Base-by-base conservation (phyloP, 2,888 invertebrate species). In the Aplocera efformata region DNA sequence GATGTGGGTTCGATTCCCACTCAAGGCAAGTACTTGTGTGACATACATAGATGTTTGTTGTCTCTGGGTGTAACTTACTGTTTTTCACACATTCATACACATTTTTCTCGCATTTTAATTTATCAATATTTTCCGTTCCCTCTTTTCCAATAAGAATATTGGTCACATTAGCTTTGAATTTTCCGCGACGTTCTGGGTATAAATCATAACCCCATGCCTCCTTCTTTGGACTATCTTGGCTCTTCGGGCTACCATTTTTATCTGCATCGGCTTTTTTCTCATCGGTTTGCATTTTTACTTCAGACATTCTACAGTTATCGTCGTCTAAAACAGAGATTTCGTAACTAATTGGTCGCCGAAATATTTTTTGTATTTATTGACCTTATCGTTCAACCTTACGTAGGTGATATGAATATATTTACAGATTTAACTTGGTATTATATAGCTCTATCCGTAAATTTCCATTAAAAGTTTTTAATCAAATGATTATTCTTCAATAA, bases 141-240 rank as follows among this genome's bases (percentile, higher is more conserved):
- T 93, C 93, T 29, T 91, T 80, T 3, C 92, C 90, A 7, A 92
- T 69, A 0, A 94, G 56, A 26, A 91, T 74, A 41, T 89, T 89
- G 1, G 78, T 67, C 72, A 91, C 77, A 60, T 81, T 90, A 0
- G 90, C 86, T 48, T 89, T 88, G 56, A 86, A 90, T 22, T 88
- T 78, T 0, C 93, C 92, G 60, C 92, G 90, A 58, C 96, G 89
- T 73, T 96, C 95, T 0, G 96, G 96, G 69, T 95, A 96, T 46
- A 96, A 84, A 80, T 95, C 94, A 65, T 93, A 94, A 42, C 94
- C 94, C 93, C 93, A 94, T 4, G 86, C 62, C 47, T 83, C 79
- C 20, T 73, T 60, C 32, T 73, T 74, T 17, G 66, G 59, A 3
- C 30, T 31, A 7, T 50, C 45, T 23, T 31, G 7, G 22, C 35